A percentile compares a stretch with the other conserved stretches of the same genome.
Conservation (phyloP, 2,797 vertebrate genomes). For the Galagoides demidoff region DNA sequence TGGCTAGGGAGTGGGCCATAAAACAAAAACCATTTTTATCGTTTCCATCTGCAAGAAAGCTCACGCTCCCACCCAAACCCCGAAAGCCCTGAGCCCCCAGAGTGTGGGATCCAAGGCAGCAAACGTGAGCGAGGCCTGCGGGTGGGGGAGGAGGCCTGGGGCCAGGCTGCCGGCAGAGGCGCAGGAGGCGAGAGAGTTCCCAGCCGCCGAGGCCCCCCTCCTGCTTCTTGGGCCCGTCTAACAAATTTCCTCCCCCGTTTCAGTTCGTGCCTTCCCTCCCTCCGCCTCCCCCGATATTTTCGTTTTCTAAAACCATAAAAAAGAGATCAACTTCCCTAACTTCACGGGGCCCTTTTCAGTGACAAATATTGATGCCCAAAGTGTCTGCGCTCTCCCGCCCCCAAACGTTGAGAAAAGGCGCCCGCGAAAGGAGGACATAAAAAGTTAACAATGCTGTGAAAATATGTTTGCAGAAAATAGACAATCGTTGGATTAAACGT, state of each 20-base stretch:
- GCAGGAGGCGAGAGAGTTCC: conserved; percentile 59
- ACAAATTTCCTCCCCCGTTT: conserved; percentile 63
- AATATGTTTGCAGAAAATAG: conserved; percentile 99
- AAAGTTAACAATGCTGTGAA: conserved; percentile 99
- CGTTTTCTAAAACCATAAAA: conserved; percentile 82
- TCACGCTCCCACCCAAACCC: not conserved
- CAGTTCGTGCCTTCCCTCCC: conserved; percentile 61
- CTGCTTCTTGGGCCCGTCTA: conserved; percentile 26
- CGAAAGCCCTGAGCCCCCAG: not conserved
- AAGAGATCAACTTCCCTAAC: conserved; percentile 83
- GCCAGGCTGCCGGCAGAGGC: not conserved
- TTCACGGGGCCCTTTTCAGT: conserved; percentile 78
- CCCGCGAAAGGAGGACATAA: conserved; percentile 86
- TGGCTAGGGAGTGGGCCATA: not conserved
- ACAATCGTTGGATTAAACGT: conserved; percentile 99
- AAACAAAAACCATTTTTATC: conserved; percentile 35
- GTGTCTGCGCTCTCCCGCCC: conserved; percentile 86
- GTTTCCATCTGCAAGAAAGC: conserved; percentile 44
- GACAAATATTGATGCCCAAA: conserved; percentile 83
- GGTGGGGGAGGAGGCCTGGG: not conserved
- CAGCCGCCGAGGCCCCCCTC: conserved; percentile 70
- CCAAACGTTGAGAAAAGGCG: conserved; percentile 80
- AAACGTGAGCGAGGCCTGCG: not conserved
- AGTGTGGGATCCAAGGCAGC: not conserved
- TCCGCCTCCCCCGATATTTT: conserved; percentile 74